A percentile compares a stretch with the other conserved stretches of the same genome.
Evolutionary conservation across 1,140 invertebrate genomes (phyloP).

Genomic region (Sweltsa coloradensis): DNA sequence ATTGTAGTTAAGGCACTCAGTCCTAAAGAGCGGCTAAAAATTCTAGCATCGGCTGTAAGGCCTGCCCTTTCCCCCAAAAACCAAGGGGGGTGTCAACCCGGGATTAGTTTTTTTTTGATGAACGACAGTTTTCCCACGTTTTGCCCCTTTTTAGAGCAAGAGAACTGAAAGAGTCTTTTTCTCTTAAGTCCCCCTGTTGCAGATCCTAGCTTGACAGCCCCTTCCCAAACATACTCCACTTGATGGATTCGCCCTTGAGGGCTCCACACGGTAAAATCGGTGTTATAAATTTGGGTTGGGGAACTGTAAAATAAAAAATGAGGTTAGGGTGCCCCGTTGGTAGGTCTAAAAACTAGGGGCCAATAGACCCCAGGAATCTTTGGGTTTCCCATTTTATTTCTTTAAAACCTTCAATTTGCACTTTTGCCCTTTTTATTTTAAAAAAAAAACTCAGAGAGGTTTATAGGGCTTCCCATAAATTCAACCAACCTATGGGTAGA

Average conservation of each 20-base stretch:
- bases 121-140: slow-evolving; percentile 90
- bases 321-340: no score
- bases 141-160: slow-evolving; percentile 88
- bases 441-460: no score
- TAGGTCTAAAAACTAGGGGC: no score
- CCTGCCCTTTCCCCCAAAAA: slow-evolving; percentile 92
- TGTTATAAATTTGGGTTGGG: slow-evolving; percentile 99
- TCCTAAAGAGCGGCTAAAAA: slow-evolving; percentile 86
- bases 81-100: slow-evolving; percentile 93
- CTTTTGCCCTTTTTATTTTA: no score
- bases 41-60: slow-evolving; percentile 91
- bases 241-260: slow-evolving; percentile 90
- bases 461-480: no score
- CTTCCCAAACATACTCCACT: slow-evolving; percentile 99
- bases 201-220: slow-evolving; percentile 95
- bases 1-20: slow-evolving; percentile 89
- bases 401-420: no score
- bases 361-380: no score
- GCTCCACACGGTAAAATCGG: slow-evolving; percentile 99
- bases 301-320: slow-evolving; percentile 46
- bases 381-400: no score
- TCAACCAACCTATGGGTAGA: no score
- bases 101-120: slow-evolving; percentile 95
- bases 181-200: slow-evolving; percentile 95
- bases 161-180: slow-evolving; percentile 82